phyloP scores from a whole-genome alignment of 2,888 invertebrate genomes.

The Lasioglossum morio region DNA sequence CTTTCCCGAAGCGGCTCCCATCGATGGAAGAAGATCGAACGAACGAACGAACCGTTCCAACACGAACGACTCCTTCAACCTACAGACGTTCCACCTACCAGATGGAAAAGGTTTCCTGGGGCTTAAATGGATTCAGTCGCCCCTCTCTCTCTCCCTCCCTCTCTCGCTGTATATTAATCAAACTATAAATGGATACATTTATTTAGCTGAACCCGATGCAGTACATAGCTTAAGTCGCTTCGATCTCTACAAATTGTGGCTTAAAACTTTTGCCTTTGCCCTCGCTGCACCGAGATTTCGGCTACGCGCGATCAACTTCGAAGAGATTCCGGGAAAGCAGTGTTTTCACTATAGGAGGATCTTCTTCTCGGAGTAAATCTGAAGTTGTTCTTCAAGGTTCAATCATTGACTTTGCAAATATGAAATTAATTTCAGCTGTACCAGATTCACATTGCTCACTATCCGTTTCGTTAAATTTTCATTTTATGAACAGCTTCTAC shows the following conservation, averaged over 20 bases:
- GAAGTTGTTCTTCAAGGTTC: neutral
- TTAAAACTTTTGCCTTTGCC: slow-evolving; percentile 25
- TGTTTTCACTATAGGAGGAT: neutral
- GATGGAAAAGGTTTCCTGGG: slow-evolving; percentile 44
- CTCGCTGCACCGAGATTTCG: neutral
- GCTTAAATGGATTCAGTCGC: slow-evolving; percentile 50
- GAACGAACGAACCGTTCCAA: slow-evolving; percentile 32
- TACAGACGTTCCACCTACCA: slow-evolving; percentile 32
- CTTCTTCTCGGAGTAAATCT: neutral
- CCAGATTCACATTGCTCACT: neutral
- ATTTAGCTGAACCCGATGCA: slow-evolving; percentile 22
- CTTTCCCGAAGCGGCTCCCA: slow-evolving; percentile 42
- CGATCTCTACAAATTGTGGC: slow-evolving; percentile 39
- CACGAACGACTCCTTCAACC: slow-evolving; percentile 36
- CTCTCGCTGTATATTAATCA: slow-evolving; percentile 59
- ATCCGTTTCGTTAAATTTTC: no score
- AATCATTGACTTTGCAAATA: neutral
- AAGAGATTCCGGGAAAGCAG: neutral
- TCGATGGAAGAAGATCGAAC: slow-evolving; percentile 59
- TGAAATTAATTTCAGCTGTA: neutral
- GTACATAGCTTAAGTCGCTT: slow-evolving; percentile 9
- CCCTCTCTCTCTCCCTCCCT: slow-evolving; percentile 27
- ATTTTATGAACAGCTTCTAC: no score
- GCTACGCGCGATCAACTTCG: neutral
- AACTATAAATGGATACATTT: slow-evolving; percentile 54